Evolutionary conservation across 2,888 invertebrate genomes (phyloP), one percentile per base, ranked within the genome.

Genomic region (Diabrotica balteata): DNA sequence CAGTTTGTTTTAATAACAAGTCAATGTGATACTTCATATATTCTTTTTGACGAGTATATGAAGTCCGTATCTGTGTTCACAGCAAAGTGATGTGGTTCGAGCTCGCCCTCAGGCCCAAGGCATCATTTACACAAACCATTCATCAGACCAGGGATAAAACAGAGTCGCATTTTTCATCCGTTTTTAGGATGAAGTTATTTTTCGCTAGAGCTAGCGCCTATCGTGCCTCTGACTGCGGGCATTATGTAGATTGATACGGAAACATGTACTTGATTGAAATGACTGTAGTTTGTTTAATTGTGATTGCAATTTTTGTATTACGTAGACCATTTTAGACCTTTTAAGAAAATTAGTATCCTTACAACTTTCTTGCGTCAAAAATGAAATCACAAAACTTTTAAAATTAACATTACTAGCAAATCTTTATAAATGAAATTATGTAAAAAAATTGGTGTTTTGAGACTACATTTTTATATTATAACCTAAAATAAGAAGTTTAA

Each of bases 111-210:
- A 71, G 75, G 77, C 78, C 77, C 74, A 75, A 75, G 75, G 77
- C 77, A 76, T 77, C 78, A 78, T 77, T 78, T 78, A 78, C 76
- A 75, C 74, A 68, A 73, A 73, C 77, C 72, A 77, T 78, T 77
- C 76, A 78, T 78, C 77, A 78, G 76, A 71, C 71, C 67, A 66
- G 69, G 72, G 77, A 77, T 75, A 68, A 76, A 77, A 78, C 76
- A 72, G 58, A 69, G 75, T 63, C 72, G 66, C 72, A 77, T 77
- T 78, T 77, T 78, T 77, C 76, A 77, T 75, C 72, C 70, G 69
- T 71, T 73, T 71, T 71, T 69, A 64, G 63, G 65, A 32, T 67
- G 63, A 69, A 68, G 70, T 66, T 69, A 70, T 70, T 71, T 69
- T 71, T 69, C 63, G 63, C 52, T 46, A 58, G 63, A 51, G 64